phyloP scores from a whole-genome alignment of 1,140 invertebrate species.

The Lethrus apterus region DNA sequence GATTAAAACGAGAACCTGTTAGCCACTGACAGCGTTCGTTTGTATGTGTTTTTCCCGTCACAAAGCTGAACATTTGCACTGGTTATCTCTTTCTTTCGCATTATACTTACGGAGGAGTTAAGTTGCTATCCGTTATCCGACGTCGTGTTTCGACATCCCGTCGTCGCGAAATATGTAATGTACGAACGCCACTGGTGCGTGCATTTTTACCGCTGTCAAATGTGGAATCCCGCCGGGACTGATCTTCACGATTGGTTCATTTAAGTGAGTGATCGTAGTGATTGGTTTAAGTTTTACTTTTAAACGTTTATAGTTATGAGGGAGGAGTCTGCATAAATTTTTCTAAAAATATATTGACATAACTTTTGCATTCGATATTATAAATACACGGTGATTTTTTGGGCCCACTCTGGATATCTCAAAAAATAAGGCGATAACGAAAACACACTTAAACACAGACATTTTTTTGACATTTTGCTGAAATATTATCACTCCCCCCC shows the following conservation, averaged over 20 bases:
- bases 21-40: conserved; percentile 11
- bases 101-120: background rate
- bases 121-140: background rate
- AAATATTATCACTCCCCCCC: no score
- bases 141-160: conserved; percentile 4
- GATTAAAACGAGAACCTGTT: conserved; percentile 16
- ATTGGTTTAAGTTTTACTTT: no score
- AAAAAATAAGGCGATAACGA: no score
- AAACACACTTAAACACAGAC: no score
- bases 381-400: no score
- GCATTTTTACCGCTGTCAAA: background rate
- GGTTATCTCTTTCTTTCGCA: background rate
- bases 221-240: conserved; percentile 9
- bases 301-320: no score
- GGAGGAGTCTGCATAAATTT: no score
- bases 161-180: conserved; percentile 8
- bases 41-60: background rate
- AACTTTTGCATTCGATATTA: no score
- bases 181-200: conserved; percentile 10
- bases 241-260: conserved; percentile 12
- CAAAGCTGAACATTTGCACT: background rate
- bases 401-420: no score
- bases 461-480: no score
- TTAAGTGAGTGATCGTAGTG: conserved; percentile 9
- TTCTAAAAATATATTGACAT: no score